phyloP scores from a whole-genome alignment of 1,140 invertebrate species.

The Aphis craccivora region DNA sequence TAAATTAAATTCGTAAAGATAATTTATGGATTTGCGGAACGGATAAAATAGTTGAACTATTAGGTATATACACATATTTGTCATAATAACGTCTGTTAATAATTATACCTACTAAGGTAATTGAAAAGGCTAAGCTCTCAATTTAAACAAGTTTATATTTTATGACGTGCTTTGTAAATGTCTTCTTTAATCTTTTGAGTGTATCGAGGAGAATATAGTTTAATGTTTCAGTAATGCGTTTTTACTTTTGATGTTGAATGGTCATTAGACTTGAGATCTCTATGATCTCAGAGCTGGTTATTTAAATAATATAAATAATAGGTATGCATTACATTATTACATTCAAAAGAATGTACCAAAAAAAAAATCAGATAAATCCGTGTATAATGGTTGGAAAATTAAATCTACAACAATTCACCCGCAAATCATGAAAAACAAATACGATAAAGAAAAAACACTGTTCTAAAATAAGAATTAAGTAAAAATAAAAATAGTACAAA shows the following conservation, averaged over 20 bases:
- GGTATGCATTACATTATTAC: neutral
- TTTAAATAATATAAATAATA: slow-evolving; percentile 11
- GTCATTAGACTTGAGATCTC: neutral
- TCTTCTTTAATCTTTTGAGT: neutral
- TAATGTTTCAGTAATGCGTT: neutral
- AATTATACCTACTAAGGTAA: neutral
- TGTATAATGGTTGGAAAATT: neutral
- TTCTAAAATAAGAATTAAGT: neutral
- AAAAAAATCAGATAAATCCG: neutral
- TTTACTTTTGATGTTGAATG: neutral
- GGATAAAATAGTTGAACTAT: neutral
- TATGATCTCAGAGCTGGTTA: neutral
- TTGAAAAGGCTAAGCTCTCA: neutral
- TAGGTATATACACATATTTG: neutral
- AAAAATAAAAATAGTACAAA: neutral
- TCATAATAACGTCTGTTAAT: neutral
- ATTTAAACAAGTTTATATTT: neutral
- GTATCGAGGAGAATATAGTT: neutral
- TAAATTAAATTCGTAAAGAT: too few species aligned
- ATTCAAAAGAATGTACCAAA: neutral
- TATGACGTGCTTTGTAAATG: neutral
- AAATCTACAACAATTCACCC: neutral
- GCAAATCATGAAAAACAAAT: neutral
- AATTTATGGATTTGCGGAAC: too few species aligned
- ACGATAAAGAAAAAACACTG: neutral